phyloP scores from a whole-genome alignment of 2,797 vertebrate species.

The Xiphorhynchus erythropygius region DNA sequence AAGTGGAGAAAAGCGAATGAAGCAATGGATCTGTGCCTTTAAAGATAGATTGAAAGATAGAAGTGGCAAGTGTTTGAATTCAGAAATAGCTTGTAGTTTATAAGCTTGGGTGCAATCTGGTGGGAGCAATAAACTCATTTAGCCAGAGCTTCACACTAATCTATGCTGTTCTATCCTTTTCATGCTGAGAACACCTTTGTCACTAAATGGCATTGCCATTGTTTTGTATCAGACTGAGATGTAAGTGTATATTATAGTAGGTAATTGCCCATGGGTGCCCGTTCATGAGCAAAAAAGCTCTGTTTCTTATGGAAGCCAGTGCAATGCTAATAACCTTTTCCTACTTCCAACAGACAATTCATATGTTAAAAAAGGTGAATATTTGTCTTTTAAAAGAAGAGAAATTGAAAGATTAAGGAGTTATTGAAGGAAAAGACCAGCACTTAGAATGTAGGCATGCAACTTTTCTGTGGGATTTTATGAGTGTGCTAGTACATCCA shows the following conservation, averaged over 20 bases:
- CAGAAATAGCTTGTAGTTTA: not conserved
- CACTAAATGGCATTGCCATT: not conserved
- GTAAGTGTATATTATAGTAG: not conserved
- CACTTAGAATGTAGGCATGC: not conserved
- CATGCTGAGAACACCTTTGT: not conserved
- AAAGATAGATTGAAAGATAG: not conserved
- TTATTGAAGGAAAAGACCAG: not conserved
- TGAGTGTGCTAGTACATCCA: not conserved
- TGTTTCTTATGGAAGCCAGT: not conserved
- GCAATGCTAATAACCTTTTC: not conserved
- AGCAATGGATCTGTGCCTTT: not conserved
- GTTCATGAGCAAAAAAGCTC: not conserved
- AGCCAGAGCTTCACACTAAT: not conserved
- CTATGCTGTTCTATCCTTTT: not conserved
- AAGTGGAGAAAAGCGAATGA: not conserved
- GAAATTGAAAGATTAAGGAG: not conserved
- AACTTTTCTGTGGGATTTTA: not conserved
- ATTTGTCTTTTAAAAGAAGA: not conserved
- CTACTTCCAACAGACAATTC: not conserved
- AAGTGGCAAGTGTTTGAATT: not conserved
- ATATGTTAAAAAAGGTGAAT: rapidly evolving
- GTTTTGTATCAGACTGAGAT: not conserved
- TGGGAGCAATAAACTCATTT: not conserved
- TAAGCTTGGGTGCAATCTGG: not conserved
- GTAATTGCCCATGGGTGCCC: not conserved